Conservation (phyloP, 92 coral and sea anemone genomes). For the Metridium senile region DNA sequence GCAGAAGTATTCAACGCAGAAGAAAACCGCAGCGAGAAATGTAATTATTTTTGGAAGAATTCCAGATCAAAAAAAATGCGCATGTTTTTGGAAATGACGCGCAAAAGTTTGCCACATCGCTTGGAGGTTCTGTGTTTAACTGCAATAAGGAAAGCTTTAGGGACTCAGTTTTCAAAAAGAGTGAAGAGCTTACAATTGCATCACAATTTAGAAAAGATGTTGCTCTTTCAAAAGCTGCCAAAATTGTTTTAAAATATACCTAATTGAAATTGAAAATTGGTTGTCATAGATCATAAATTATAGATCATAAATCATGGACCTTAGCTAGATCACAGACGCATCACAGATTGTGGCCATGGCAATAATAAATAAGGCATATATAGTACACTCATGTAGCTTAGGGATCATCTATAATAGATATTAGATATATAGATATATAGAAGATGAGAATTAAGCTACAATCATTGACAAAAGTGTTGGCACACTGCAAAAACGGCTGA, state of each 20-base stretch:
- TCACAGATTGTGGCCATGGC: too few relatives aligned
- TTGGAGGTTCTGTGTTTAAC: slow-evolving; percentile 49
- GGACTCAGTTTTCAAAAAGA: slow-evolving; percentile 10
- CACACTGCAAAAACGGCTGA: too few relatives aligned
- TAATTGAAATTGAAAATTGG: too few relatives aligned
- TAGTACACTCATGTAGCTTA: too few relatives aligned
- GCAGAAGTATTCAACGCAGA: not conserved
- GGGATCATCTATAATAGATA: too few relatives aligned
- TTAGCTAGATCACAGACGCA: too few relatives aligned
- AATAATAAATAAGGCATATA: too few relatives aligned
- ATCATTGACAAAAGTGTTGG: too few relatives aligned
- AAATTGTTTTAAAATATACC: slow-evolving; percentile 19
- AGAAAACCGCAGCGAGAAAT: not conserved
- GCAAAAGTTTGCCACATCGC: slow-evolving; percentile 14
- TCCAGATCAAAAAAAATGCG: not conserved
- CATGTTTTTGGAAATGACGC: slow-evolving; percentile 5
- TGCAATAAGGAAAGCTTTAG: slow-evolving; percentile 35
- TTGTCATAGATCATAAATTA: too few relatives aligned
- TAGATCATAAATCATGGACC: too few relatives aligned
- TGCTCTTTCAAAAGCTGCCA: slow-evolving; percentile 50
- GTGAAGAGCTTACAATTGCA: slow-evolving; percentile 41
- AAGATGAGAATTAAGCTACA: too few relatives aligned
- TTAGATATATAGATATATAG: too few relatives aligned
- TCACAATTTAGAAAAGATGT: slow-evolving; percentile 35
- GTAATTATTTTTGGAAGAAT: not conserved